phyloP scores from a whole-genome alignment of 2,797 vertebrate genomes.

The Chlorospingus semifuscus region DNA sequence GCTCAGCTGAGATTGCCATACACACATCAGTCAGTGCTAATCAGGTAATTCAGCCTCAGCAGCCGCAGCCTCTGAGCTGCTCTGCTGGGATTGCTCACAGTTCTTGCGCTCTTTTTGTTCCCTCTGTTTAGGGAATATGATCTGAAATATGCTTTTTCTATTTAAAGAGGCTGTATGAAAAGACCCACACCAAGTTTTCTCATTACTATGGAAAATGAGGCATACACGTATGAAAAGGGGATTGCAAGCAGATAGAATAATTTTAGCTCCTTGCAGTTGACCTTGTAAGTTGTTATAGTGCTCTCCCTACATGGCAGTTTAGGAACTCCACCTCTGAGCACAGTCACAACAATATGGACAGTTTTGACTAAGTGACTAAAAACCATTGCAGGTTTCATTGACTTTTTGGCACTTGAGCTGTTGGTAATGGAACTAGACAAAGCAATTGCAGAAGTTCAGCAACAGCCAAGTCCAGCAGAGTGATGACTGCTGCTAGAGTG shows the following conservation, averaged over 20 bases:
- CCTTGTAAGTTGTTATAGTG: not conserved
- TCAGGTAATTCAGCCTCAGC: not conserved
- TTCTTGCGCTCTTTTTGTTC: not conserved
- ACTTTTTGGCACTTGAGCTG: not conserved
- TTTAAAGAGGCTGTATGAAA: not conserved
- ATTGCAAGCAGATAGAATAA: not conserved
- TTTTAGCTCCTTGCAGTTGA: not conserved
- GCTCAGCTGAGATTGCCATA: not conserved
- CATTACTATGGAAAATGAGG: not conserved
- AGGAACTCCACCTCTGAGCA: not conserved
- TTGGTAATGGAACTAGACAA: not conserved
- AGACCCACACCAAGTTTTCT: not conserved
- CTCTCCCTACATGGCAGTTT: not conserved
- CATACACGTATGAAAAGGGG: not conserved
- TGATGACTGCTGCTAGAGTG: not conserved
- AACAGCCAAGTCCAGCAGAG: not conserved
- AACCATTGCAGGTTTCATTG: not conserved
- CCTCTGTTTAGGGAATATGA: not conserved
- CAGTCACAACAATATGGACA: not conserved
- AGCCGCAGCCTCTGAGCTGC: not conserved
- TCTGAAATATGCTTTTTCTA: not conserved
- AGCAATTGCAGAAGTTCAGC: not conserved
- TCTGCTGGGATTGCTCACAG: not conserved
- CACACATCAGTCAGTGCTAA: not conserved
- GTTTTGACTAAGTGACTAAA: not conserved